phyloP scores from a whole-genome alignment of 2,113 vertebrate genomes.

The Lipotes vexillifer region DNA sequence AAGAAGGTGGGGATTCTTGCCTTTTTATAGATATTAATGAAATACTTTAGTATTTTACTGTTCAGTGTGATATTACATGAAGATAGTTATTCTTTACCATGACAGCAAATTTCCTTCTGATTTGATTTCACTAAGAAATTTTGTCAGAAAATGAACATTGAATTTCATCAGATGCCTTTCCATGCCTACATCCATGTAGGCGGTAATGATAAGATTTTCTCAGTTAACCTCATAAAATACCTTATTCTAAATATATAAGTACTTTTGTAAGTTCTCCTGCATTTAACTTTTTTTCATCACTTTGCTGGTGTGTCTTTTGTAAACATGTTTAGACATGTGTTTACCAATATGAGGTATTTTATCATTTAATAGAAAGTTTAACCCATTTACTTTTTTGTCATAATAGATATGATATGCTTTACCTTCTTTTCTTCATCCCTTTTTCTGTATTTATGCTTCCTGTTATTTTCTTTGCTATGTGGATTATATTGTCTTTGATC shows the following conservation, averaged over 20 bases:
- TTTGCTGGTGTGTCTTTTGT: not conserved
- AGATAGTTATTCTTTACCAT: not conserved
- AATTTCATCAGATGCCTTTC: too few species aligned
- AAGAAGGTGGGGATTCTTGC: not conserved
- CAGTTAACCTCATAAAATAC: not conserved
- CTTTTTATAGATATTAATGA: not conserved
- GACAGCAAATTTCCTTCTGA: not conserved
- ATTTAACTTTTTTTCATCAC: not conserved
- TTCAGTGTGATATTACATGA: not conserved
- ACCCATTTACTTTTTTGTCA: not conserved
- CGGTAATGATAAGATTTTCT: not conserved
- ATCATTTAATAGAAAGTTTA: not conserved
- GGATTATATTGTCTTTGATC: not conserved
- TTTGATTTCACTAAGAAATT: not conserved
- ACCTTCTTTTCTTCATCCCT: not conserved
- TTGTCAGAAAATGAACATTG: not conserved
- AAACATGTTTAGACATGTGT: accelerated
- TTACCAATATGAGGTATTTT: not conserved
- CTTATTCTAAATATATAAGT: not conserved
- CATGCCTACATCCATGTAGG: not conserved
- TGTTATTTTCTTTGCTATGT: not conserved
- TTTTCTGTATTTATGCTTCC: not conserved
- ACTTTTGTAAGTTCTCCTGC: accelerated
- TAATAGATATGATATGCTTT: too few species aligned
- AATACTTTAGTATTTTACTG: not conserved